Conservation (phyloP, 2,888 invertebrate genomes). For the Pteria penguin region DNA sequence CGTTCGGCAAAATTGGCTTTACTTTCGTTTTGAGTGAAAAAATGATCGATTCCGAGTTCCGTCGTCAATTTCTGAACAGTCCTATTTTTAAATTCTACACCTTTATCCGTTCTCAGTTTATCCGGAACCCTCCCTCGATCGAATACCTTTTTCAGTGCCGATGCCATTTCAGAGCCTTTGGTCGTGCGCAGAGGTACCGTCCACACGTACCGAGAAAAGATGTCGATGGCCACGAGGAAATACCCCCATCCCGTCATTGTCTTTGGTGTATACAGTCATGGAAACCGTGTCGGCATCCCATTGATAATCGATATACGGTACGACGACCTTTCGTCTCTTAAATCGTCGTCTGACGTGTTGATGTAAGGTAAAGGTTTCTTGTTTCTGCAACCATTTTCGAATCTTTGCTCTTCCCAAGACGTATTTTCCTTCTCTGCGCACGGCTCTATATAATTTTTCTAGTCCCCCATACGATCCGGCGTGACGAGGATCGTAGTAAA, state of each 20-base stretch:
- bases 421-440: conserved; percentile 48
- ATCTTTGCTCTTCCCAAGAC: conserved; percentile 40
- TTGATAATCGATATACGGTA: conserved; percentile 41
- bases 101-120: conserved; percentile 27
- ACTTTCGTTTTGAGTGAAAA: background rate
- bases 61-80: conserved; percentile 7
- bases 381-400: conserved; percentile 49
- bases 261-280: conserved; percentile 7
- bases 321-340: conserved; percentile 36
- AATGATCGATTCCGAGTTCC: background rate
- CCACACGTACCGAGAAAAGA: conserved; percentile 29
- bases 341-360: conserved; percentile 35
- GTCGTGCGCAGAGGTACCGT: conserved; percentile 24
- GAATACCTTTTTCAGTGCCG: conserved; percentile 38
- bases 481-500: conserved; percentile 49
- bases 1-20: conserved; percentile 11
- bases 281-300: conserved; percentile 28
- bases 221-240: conserved; percentile 29
- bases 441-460: conserved; percentile 48
- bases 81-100: conserved; percentile 22
- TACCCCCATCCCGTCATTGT: conserved; percentile 23
- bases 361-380: conserved; percentile 47
- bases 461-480: conserved; percentile 42
- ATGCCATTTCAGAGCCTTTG: conserved; percentile 39
- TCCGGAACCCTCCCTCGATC: conserved; percentile 18